Percentiles rank a stretch among this genome's conserved stretches.
Conservation (phyloP, 2,888 invertebrate species). For the Tachina grossa region DNA sequence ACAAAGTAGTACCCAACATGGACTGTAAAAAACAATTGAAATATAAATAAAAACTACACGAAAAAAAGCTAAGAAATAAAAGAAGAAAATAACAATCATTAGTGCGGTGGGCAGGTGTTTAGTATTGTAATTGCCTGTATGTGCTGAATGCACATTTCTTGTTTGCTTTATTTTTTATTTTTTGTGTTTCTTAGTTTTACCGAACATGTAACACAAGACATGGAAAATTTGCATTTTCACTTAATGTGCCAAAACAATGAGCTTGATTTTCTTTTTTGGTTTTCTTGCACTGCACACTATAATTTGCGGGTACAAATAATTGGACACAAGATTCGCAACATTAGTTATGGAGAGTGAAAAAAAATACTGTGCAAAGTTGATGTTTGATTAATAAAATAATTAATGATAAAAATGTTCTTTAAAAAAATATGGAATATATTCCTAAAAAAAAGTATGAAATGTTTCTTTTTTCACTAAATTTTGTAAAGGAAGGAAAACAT, state of each 20-base stretch:
- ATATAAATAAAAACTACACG: slow-evolving; percentile 7
- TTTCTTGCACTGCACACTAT: background rate
- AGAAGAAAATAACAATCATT: slow-evolving; percentile 15
- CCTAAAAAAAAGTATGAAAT: too few species aligned
- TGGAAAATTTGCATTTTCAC: slow-evolving; percentile 63
- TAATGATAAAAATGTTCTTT: background rate
- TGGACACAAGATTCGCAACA: background rate
- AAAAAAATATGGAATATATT: background rate
- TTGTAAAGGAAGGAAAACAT: too few species aligned
- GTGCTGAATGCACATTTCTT: slow-evolving; percentile 53
- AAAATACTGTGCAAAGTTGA: background rate
- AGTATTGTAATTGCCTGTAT: slow-evolving; percentile 33
- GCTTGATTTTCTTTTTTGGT: background rate
- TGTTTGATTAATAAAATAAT: background rate
- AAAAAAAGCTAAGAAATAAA: slow-evolving; percentile 22
- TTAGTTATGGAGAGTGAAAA: background rate
- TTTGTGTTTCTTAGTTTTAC: background rate
- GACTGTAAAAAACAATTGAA: slow-evolving; percentile 48
- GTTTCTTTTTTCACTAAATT: too few species aligned
- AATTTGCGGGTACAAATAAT: background rate
- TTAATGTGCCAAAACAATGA: slow-evolving; percentile 30
- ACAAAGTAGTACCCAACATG: slow-evolving; percentile 53
- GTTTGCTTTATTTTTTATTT: slow-evolving; percentile 3
- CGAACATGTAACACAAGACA: slow-evolving; percentile 58
- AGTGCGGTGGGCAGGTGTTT: slow-evolving; percentile 59